Evolutionary conservation across 2,888 invertebrate genomes (phyloP).

Genomic region (Criorhina ranunculi): DNA sequence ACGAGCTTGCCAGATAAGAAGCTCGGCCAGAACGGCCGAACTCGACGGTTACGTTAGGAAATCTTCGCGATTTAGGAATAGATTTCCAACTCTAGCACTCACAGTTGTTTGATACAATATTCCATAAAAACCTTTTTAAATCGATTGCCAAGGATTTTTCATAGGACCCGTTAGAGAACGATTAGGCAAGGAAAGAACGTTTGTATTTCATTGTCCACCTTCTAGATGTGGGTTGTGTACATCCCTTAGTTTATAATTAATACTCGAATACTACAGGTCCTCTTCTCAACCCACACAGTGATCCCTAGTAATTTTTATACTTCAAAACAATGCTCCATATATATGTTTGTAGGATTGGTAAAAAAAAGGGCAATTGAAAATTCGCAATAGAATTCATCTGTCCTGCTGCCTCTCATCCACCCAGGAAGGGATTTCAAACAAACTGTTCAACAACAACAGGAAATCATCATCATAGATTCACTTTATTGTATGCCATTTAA

Average conservation of each 20-base stretch:
- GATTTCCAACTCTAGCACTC: too few relatives aligned
- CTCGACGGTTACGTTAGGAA: too few relatives aligned
- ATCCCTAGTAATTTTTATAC: slow-evolving; percentile 1
- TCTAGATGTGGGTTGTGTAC: background rate
- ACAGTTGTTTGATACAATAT: too few relatives aligned
- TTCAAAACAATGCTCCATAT: slow-evolving; percentile 24
- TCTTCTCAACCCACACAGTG: background rate
- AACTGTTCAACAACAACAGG: slow-evolving; percentile 43
- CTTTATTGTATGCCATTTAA: slow-evolving; percentile 58
- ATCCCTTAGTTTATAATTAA: slow-evolving; percentile 15
- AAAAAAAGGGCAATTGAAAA: slow-evolving; percentile 37
- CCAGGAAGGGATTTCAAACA: slow-evolving; percentile 19
- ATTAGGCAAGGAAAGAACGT: too few relatives aligned
- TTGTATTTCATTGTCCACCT: too few relatives aligned
- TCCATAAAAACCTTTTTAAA: too few relatives aligned
- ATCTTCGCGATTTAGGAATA: too few relatives aligned
- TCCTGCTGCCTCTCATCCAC: slow-evolving; percentile 1
- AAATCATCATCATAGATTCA: slow-evolving; percentile 60
- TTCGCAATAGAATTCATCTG: slow-evolving; percentile 35
- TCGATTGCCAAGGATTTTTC: slow-evolving; percentile 1
- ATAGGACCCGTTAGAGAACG: too few relatives aligned
- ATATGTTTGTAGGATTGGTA: slow-evolving; percentile 23
- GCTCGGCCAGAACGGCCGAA: too few relatives aligned
- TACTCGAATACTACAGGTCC: background rate
- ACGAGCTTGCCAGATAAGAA: too few relatives aligned